A percentile compares a stretch with the other conserved stretches of the same genome.
Evolutionary conservation across 2,113 vertebrate species (phyloP).

Genomic region (Regulus satrapa): DNA sequence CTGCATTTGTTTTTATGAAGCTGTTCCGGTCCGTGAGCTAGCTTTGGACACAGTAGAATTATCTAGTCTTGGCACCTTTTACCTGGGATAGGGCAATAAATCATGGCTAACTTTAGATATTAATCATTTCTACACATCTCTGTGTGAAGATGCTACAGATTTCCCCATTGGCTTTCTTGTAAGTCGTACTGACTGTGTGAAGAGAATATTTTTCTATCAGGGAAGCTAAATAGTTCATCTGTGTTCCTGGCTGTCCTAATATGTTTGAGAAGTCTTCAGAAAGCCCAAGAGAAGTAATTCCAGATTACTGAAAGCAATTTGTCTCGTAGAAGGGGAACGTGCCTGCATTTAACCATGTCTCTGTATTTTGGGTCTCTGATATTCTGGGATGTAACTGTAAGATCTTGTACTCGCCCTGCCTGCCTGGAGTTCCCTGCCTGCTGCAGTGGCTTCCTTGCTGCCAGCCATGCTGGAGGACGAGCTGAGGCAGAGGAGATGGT

Average conservation of each 20-base stretch:
- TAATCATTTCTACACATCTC: neutral
- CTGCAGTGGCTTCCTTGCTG: neutral
- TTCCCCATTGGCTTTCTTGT: neutral
- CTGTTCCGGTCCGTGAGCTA: neutral
- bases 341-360: neutral
- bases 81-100: neutral
- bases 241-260: conserved; percentile 31
- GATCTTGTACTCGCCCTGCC: neutral
- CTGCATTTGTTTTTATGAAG: neutral
- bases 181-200: neutral
- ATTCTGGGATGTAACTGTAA: neutral
- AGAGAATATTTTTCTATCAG: conserved; percentile 36
- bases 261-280: conserved; percentile 49
- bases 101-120: conserved; percentile 10
- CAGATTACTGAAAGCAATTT: conserved; percentile 47
- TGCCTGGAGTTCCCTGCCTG: accelerated
- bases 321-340: conserved; percentile 11
- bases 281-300: conserved; percentile 54
- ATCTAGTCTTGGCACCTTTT: neutral
- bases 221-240: conserved; percentile 30
- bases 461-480: neutral
- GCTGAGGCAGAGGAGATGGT: neutral
- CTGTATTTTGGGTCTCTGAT: neutral
- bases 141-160: neutral
- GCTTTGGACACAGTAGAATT: neutral